Evolutionary conservation across 1,140 invertebrate genomes (phyloP), one percentile per base, ranked within the genome.

Genomic region (Lasioglossum baleicum): DNA sequence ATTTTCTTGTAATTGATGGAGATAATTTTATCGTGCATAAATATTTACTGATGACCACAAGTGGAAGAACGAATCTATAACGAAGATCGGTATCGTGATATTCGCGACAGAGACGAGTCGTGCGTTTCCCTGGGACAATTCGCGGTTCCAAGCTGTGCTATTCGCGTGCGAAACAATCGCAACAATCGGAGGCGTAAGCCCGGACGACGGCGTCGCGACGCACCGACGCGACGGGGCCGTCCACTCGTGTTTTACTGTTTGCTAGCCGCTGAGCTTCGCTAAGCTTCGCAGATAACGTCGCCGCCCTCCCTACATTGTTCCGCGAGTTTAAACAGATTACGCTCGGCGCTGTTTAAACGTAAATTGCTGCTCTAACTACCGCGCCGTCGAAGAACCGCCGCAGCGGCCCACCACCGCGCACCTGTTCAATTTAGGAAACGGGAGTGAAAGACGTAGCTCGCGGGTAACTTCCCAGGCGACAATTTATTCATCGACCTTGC

Each of bases 251-350:
- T 90, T 91, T 89, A 88, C 85, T 84, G 86, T 90, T 89, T 86
- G 83, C 84, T 84, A 78, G 81, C 85, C 85, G 90, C 88, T 90
- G 87, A 90, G 90, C 87, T 70, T 86, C 84, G 85, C 90, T 90
- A 91, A 92, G 88, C 90, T 88, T 76, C 87, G 77, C 84, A 90
- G 90, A 92, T 91, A 90, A 92, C 88, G 81, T 77, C 83, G 69
- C 69, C 67, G 82, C 82, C 82, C 82, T 86, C 85, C 86, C 83
- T 88, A 90, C 90, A 91, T 91, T 91, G 90, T 92, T 91, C 87
- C 84, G 82, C 82, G 86, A 92, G 90, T 91, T 91, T 91, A 91
- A 92, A 91, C 90, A 91, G 91, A 91, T 91, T 92, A 92, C 86
- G 84, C 64, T 79, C 76, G 82, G 76, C 86, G 87, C 85, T 91